Base-by-base conservation (phyloP, 2,113 vertebrate species). In the Pseudopipra pipra region DNA sequence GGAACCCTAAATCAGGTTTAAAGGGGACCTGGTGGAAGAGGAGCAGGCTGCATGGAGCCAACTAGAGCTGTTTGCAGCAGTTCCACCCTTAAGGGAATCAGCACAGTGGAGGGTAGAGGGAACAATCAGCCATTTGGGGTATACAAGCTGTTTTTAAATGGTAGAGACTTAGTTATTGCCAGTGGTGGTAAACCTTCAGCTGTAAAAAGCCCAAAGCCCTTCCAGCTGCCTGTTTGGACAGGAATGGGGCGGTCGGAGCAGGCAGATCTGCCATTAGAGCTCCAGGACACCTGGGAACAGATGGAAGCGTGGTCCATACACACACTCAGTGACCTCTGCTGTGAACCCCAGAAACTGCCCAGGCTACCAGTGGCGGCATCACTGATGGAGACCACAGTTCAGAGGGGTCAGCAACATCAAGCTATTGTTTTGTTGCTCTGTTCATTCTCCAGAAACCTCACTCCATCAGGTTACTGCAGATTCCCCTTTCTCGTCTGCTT, bases 371-470 rank as follows among this genome's bases (percentile, higher is more conserved):
- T 12, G 20, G 41, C 58, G 59, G 75, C 51, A 71, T 33, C 21
- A 13, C 27, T 39, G 65, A 35, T 12, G 18, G 52, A 87, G 41
- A 52, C 16, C 39, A 61, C 27, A 80, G 72, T 47, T 74, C 55
- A 14, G 49, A 67, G 27, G 11, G 12, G 10, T 31, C 62, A 93
- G 52, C 12, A 35, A 67, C 77, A 51, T 5, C 5, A 35, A 39
- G 12, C 12, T 5, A 4, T 49, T 5, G 1, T 12, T 55, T 77
- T 12, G 2, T 51, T 0, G 0, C 31, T 75, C 52, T 31, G 18
- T 39, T 76, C 33, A 33, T 66, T 18, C 46, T 51, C 55, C 55
- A 71, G 44, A 87, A 81, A 61, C 8, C 28, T 84, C 49, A 47
- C 41, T 35, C 37, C 2, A 2, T 46, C 39, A 55, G 39, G 56